phyloP scores from a whole-genome alignment of 2,113 vertebrate genomes.

The Sinocyclocheilus grahami region DNA sequence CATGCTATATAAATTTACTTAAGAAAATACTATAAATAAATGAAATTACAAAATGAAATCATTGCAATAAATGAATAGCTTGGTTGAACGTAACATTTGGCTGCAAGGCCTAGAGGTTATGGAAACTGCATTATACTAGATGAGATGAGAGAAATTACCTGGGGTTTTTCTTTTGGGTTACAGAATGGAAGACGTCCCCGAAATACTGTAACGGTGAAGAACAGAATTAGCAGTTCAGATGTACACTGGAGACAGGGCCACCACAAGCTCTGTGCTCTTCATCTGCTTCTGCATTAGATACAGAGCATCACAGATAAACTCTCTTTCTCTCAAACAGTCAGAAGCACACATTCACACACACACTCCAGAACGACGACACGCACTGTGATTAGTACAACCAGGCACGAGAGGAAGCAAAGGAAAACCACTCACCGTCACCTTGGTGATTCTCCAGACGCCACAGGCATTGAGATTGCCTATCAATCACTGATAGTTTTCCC shows the following conservation, averaged over 20 bases:
- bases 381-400: constrained; percentile 6
- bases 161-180: not conserved
- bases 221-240: not conserved
- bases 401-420: not conserved
- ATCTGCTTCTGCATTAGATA: constrained; percentile 12
- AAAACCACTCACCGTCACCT: constrained; percentile 30
- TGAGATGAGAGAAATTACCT: not conserved
- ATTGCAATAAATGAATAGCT: not conserved
- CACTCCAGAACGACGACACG: not conserved
- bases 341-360: not conserved
- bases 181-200: not conserved
- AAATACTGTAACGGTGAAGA: not conserved
- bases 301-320: not conserved
- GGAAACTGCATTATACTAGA: not conserved
- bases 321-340: not conserved
- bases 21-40: not conserved
- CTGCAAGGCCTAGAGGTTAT: not conserved
- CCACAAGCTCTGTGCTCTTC: not conserved
- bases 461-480: constrained; percentile 51
- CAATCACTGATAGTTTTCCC: constrained; percentile 52
- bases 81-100: not conserved
- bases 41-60: too few relatives aligned
- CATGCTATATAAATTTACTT: not conserved
- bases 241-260: not conserved
- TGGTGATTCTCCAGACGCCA: constrained; percentile 37